Conservation (phyloP, 2,797 vertebrate genomes). For the Scleropages formosus region DNA sequence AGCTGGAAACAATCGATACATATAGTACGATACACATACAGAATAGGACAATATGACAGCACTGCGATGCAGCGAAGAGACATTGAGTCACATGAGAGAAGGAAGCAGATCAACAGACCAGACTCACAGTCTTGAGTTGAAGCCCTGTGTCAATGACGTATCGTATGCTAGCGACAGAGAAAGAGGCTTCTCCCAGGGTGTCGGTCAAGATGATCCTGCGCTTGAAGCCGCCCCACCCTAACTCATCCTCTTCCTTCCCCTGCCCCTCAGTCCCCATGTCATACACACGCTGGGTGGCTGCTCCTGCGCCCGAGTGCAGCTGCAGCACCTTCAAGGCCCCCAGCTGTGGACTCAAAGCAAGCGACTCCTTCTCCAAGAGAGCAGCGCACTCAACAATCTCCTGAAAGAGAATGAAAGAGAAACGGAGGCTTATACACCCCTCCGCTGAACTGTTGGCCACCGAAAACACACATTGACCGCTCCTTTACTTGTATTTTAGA, state of each 20-base stretch:
- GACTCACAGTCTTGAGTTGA: conserved; percentile 84
- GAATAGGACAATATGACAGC: not conserved
- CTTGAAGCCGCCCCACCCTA: conserved; percentile 32
- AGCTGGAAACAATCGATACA: not conserved
- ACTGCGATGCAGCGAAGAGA: not conserved
- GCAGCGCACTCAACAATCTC: conserved; percentile 71
- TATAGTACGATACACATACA: not conserved
- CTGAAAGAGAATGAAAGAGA: conserved; percentile 58
- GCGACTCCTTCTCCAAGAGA: conserved; percentile 70
- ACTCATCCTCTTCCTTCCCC: conserved; percentile 21
- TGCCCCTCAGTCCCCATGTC: conserved; percentile 54
- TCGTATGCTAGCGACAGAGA: conserved; percentile 74
- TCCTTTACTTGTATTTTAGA: too few relatives aligned
- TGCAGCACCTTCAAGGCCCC: conserved; percentile 69
- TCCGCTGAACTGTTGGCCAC: too few relatives aligned
- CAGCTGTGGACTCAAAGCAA: conserved; percentile 68
- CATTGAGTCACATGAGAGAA: not conserved
- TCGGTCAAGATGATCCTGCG: conserved; percentile 78
- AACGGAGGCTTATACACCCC: not conserved
- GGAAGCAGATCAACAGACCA: too few relatives aligned
- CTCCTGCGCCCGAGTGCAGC: conserved; percentile 68
- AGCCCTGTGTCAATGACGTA: conserved; percentile 85
- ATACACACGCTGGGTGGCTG: conserved; percentile 72
- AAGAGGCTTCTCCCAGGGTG: conserved; percentile 80
- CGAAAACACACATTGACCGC: too few relatives aligned